Evolutionary conservation across 2,797 vertebrate genomes (phyloP).

Genomic region (Lepilemur ruficaudatus): DNA sequence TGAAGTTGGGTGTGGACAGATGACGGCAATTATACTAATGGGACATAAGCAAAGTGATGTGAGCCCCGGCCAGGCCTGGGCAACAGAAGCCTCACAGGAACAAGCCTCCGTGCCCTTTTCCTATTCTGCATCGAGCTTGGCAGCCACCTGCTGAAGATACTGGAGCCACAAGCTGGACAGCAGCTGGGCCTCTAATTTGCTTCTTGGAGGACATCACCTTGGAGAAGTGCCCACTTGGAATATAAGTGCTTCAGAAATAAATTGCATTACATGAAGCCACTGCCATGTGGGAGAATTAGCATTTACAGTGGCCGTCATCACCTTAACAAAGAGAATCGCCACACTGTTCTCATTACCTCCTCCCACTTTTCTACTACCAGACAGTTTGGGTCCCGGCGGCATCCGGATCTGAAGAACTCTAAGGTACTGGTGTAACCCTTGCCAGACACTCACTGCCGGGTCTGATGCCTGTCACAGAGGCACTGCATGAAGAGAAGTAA

Average conservation of each 20-base stretch:
- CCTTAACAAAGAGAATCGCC: not conserved
- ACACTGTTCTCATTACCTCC: not conserved
- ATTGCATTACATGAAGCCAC: not conserved
- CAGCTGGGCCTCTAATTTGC: not conserved
- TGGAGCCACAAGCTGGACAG: not conserved
- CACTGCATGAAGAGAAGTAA: not conserved
- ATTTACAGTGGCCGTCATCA: not conserved
- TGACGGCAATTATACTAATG: too few relatives aligned
- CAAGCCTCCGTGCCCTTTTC: not conserved
- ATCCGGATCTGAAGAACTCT: not conserved
- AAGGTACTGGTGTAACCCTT: not conserved
- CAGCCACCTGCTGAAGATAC: not conserved
- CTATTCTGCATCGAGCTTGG: rapidly evolving
- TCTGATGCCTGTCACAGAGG: not conserved
- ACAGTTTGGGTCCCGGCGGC: not conserved
- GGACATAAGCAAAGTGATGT: not conserved
- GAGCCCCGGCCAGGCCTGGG: rapidly evolving
- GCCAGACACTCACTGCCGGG: too few relatives aligned
- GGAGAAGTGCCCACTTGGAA: not conserved
- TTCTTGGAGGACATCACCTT: not conserved
- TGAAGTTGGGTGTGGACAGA: not conserved
- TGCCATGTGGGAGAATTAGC: not conserved
- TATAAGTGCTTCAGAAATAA: not conserved
- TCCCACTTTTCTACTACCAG: not conserved
- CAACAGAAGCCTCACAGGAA: not conserved